Evolutionary conservation across 2,888 invertebrate species (phyloP).

Genomic region (Neuroscelio doddi): DNA sequence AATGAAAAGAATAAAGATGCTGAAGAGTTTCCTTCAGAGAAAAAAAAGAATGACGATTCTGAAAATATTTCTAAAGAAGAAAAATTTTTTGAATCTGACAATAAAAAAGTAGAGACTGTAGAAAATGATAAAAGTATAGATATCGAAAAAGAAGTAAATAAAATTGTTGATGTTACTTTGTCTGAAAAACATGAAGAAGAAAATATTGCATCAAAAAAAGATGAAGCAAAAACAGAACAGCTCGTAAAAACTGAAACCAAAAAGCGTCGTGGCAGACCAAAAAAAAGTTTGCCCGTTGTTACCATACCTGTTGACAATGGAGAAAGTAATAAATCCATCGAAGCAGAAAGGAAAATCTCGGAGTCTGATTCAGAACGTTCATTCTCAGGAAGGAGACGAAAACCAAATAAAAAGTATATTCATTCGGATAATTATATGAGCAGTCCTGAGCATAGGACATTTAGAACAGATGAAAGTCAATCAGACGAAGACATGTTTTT

Average conservation of each 20-base stretch:
- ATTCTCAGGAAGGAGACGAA: constrained; percentile 57
- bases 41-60: too few relatives aligned
- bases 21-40: too few relatives aligned
- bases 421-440: constrained; percentile 56
- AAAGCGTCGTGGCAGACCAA: constrained; percentile 55
- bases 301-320: constrained; percentile 19
- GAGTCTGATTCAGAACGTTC: constrained; percentile 62
- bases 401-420: constrained; percentile 60
- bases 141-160: too few relatives aligned
- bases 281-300: constrained; percentile 20
- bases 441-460: constrained; percentile 55
- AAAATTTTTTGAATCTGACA: too few relatives aligned
- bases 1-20: too few relatives aligned
- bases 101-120: too few relatives aligned
- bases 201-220: background rate
- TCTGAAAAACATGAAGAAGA: constrained; percentile 4
- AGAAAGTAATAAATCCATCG: constrained; percentile 27
- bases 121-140: too few relatives aligned
- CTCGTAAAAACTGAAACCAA: constrained; percentile 32
- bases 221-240: constrained; percentile 6
- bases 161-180: background rate
- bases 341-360: constrained; percentile 53
- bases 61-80: too few relatives aligned
- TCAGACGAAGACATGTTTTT: constrained; percentile 61
- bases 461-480: constrained; percentile 64